Evolutionary conservation across 2,113 vertebrate genomes (phyloP).

Genomic region (Leucoraja erinaceus): DNA sequence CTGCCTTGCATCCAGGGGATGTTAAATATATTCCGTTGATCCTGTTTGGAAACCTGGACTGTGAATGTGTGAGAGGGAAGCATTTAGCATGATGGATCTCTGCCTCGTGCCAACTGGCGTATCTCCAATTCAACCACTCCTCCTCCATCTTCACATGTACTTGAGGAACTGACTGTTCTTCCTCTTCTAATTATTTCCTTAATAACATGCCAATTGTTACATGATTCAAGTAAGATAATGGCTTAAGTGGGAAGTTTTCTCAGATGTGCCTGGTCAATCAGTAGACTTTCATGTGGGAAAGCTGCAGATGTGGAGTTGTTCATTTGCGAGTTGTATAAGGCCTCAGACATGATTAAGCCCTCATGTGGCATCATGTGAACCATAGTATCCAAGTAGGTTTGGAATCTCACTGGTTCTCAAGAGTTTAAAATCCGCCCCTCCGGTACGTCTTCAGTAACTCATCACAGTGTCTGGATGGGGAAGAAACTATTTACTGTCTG

Average conservation of each 20-base stretch:
- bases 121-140: too few relatives aligned
- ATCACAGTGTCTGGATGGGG: background rate
- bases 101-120: too few relatives aligned
- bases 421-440: background rate
- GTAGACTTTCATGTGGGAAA: background rate
- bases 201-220: too few relatives aligned
- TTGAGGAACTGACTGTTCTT: too few relatives aligned
- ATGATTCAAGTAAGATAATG: too few relatives aligned
- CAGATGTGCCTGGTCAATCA: too few relatives aligned
- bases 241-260: too few relatives aligned
- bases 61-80: too few relatives aligned
- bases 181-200: too few relatives aligned
- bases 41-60: too few relatives aligned
- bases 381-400: background rate
- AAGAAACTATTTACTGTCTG: background rate
- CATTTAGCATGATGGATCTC: too few relatives aligned
- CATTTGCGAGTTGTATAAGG: background rate
- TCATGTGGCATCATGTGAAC: background rate
- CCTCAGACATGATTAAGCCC: background rate
- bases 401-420: background rate
- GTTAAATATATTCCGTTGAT: background rate
- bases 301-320: background rate
- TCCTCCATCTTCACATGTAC: too few relatives aligned
- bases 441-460: background rate
- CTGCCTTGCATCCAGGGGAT: background rate